These are phyloP conservation scores for Micromys minutus DNA, from an alignment of 2,113 vertebrate genomes.

Conservation along the genomic window DNA sequence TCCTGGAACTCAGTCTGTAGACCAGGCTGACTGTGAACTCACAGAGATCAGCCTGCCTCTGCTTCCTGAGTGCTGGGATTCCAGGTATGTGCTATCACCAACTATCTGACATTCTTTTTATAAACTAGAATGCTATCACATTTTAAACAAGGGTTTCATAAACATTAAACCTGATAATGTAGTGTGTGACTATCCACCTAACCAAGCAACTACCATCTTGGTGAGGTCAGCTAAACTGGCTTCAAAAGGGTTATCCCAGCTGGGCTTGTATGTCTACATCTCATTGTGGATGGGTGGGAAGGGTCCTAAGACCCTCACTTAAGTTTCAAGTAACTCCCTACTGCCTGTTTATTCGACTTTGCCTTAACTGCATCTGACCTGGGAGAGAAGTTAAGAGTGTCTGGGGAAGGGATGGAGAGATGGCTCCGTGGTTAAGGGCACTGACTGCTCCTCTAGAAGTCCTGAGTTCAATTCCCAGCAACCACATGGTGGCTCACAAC, in stretches of 20 bases:
- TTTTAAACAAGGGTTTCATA: background rate
- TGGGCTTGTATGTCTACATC: background rate
- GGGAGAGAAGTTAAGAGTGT: background rate
- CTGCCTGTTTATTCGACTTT: background rate
- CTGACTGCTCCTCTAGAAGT: no score
- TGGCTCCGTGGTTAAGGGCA: no score
- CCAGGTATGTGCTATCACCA: background rate
- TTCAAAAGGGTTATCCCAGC: background rate
- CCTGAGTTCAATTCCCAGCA: no score
- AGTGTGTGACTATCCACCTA: background rate
- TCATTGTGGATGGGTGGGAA: background rate
- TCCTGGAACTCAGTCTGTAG: background rate
- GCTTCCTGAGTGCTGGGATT: background rate
- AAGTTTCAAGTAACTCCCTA: background rate
- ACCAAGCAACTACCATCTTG: background rate
- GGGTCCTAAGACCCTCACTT: background rate
- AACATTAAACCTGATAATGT: background rate
- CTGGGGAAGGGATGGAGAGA: no score
- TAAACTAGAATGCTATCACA: background rate
- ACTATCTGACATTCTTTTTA: background rate
- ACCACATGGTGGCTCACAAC: no score
- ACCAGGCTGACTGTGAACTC: background rate
- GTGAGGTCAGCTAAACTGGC: background rate
- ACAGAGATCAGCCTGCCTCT: background rate
- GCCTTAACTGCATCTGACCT: background rate